These are phyloP conservation scores for Platyrinchus mystaceus DNA, from an alignment of 2,797 vertebrate genomes.

Conservation along the genomic window DNA sequence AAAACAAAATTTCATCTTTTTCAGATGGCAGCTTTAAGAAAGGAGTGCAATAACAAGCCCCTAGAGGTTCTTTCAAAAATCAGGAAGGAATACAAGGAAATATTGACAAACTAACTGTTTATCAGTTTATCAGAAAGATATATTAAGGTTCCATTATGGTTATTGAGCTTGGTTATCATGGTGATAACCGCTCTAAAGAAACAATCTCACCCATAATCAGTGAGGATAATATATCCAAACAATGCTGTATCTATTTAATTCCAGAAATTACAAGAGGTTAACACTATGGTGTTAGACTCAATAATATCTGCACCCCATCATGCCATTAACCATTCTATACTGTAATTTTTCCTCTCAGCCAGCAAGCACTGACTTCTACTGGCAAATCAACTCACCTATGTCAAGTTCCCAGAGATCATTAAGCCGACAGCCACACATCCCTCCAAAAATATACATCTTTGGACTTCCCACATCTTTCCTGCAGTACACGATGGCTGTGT, in stretches of 20 bases:
- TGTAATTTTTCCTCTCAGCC: not conserved
- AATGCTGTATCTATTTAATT: not conserved
- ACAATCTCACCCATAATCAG: not conserved
- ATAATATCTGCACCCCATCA: not conserved
- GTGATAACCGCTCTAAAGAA: not conserved
- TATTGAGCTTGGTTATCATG: not conserved
- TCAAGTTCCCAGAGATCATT: slow-evolving; percentile 96
- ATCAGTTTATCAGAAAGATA: not conserved
- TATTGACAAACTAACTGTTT: not conserved
- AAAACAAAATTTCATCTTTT: not conserved
- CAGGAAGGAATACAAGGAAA: not conserved
- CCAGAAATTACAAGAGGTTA: not conserved
- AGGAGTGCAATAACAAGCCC: not conserved
- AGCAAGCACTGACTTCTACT: not conserved
- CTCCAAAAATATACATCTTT: slow-evolving; percentile 94
- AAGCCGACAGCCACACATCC: slow-evolving; percentile 92
- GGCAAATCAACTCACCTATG: slow-evolving; percentile 80
- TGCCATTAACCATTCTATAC: not conserved
- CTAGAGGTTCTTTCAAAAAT: not conserved
- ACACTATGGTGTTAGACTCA: not conserved
- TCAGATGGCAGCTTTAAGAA: not conserved
- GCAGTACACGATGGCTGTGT: slow-evolving; percentile 86
- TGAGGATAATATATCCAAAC: not conserved
- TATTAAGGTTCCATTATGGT: not conserved
- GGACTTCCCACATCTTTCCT: slow-evolving; percentile 79